Conservation (phyloP, 1,140 invertebrate genomes). For the Pogonognathellus flavescens region DNA sequence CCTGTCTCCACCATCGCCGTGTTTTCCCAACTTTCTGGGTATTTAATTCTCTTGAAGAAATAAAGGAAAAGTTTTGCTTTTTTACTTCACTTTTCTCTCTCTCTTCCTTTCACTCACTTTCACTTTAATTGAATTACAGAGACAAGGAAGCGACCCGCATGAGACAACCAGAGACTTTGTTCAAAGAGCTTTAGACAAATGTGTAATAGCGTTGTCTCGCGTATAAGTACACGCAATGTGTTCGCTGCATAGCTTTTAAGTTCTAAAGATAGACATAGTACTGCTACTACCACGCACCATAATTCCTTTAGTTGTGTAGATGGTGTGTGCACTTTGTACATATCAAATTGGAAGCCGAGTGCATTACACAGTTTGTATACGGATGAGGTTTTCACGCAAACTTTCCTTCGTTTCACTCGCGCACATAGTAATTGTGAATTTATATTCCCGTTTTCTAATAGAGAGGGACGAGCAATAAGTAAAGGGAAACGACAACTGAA, state of each 20-base stretch:
- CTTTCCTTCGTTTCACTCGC: background rate
- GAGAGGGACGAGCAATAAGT: constrained; percentile 3
- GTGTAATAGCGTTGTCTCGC: background rate
- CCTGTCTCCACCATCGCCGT: background rate
- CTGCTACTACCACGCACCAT: too few relatives aligned
- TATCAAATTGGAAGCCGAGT: background rate
- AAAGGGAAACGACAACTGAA: background rate
- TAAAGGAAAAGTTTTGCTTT: constrained; percentile 7
- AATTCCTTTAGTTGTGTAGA: too few relatives aligned
- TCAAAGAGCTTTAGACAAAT: background rate
- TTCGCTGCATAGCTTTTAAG: background rate
- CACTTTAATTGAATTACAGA: constrained; percentile 6
- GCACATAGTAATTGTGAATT: background rate
- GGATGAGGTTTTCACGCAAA: constrained; percentile 8
- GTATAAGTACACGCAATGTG: background rate
- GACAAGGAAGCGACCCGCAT: constrained; percentile 5
- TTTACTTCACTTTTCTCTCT: background rate
- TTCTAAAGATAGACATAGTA: too few relatives aligned
- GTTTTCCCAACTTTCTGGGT: background rate
- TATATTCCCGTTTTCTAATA: background rate
- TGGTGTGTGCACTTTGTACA: background rate
- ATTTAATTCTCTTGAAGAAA: background rate
- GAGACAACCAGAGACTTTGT: background rate
- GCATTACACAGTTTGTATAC: background rate
- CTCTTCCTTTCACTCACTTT: constrained; percentile 9